Base-by-base conservation (phyloP, 2,797 vertebrate genomes). In the Pseudomugil tenellus region DNA sequence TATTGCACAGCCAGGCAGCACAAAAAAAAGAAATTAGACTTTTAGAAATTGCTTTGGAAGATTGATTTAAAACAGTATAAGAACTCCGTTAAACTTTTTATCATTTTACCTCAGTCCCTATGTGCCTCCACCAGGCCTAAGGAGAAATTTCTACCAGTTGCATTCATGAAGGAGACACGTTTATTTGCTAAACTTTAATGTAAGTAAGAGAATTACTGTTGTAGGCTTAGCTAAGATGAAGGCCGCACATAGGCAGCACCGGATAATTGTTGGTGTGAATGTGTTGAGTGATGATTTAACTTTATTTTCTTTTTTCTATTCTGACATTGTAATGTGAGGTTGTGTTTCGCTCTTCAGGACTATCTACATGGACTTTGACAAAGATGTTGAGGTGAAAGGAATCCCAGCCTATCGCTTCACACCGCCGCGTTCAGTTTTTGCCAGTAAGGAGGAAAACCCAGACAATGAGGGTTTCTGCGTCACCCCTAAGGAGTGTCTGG, bases 321-420 rank as follows among this genome's bases (percentile, higher is more conserved):
- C 10, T 59, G 23, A 13, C 0, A 29, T 29, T 43, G 4, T 14
- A 3, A 31, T 13, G 35, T 63, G 21, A 52, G 12, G 11, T 49
- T 29, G 58, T 39, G 4, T 14, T 80, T 59, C 56, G 1, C 67
- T 26, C 37, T 35, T 10, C 81, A 95, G 95, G 88, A 91, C 95
- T 0, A 94, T 95, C 81, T 83, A 94, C 85, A 91, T 95, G 92
- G 89, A 90, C 35, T 95, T 93, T 76, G 93, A 95, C 73, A 94
- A 95, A 66, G 94, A 95, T 0, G 92, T 95, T 1, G 76, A 78
- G 53, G 93, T 95, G 39, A 94, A 92, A 63, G 95, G 94, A 11
- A 91, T 95, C 81, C 91, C 89, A 0, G 94, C 94, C 0, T 95
- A 93, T 49, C 93, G 94, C 52, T 95, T 94, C 83, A 92, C 94